These are phyloP conservation scores for Amphiduros pacificus DNA, from an alignment of 2,888 invertebrate genomes.

Conservation along the genomic window DNA sequence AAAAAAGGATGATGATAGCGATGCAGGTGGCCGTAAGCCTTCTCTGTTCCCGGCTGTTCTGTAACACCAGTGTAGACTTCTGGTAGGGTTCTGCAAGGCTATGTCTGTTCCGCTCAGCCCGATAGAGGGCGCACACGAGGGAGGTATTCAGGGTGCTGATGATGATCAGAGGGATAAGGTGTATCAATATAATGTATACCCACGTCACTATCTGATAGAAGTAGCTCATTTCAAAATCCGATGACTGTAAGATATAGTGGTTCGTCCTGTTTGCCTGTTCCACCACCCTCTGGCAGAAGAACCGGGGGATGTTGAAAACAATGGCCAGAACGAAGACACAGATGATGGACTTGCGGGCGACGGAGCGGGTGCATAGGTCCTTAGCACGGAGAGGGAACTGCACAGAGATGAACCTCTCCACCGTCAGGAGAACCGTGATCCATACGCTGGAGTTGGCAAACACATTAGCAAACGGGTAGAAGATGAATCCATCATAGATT, in stretches of 20 bases:
- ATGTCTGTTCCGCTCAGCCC: slow-evolving; percentile 36
- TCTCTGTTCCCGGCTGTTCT: slow-evolving; percentile 42
- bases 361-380: slow-evolving; percentile 42
- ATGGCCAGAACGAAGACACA: slow-evolving; percentile 35
- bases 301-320: slow-evolving; percentile 46
- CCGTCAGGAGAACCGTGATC: slow-evolving; percentile 48
- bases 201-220: slow-evolving; percentile 37
- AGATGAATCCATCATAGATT: slow-evolving; percentile 43
- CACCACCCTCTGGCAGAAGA: slow-evolving; percentile 35
- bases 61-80: background rate
- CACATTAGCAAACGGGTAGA: slow-evolving; percentile 45
- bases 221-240: slow-evolving; percentile 34
- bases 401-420: slow-evolving; percentile 51
- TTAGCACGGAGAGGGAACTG: slow-evolving; percentile 50
- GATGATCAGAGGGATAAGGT: slow-evolving; percentile 42
- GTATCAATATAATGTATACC: slow-evolving; percentile 41
- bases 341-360: slow-evolving; percentile 45
- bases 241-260: slow-evolving; percentile 24
- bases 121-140: slow-evolving; percentile 41
- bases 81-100: slow-evolving; percentile 30
- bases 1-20: slow-evolving; percentile 48
- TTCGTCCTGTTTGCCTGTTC: background rate
- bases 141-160: slow-evolving; percentile 41
- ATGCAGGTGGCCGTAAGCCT: slow-evolving; percentile 50
- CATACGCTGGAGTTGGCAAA: slow-evolving; percentile 48